These are phyloP conservation scores for Proctacanthus coquilletti DNA, from an alignment of 1,140 invertebrate genomes.

Conservation along the genomic window DNA sequence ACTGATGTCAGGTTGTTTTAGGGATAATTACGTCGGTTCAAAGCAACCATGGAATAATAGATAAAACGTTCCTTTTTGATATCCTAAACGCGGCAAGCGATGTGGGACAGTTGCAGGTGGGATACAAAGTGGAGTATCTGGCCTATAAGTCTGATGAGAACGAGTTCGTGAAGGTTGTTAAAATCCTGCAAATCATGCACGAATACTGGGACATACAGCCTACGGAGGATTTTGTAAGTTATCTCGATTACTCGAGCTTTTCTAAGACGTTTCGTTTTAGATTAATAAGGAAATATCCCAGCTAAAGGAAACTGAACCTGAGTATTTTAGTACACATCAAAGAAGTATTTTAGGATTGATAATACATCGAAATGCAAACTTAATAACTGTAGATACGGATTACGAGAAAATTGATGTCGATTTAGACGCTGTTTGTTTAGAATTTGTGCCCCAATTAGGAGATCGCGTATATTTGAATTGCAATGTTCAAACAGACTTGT, in stretches of 20 bases:
- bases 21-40: slow-evolving; percentile 15
- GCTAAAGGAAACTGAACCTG: slow-evolving; percentile 17
- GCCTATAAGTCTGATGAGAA: slow-evolving; percentile 5
- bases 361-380: slow-evolving; percentile 30
- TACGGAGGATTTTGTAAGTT: slow-evolving; percentile 4
- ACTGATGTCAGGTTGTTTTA: not conserved
- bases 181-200: slow-evolving; percentile 12
- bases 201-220: slow-evolving; percentile 12
- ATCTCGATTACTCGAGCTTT: too few species aligned
- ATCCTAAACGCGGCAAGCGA: slow-evolving; percentile 4
- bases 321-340: slow-evolving; percentile 29
- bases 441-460: slow-evolving; percentile 29
- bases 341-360: slow-evolving; percentile 38
- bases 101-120: slow-evolving; percentile 10
- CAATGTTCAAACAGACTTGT: slow-evolving; percentile 16
- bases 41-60: slow-evolving; percentile 10
- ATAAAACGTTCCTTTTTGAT: slow-evolving; percentile 12
- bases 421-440: slow-evolving; percentile 35
- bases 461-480: slow-evolving; percentile 17
- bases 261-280: too few species aligned
- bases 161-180: slow-evolving; percentile 10
- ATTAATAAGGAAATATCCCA: too few species aligned
- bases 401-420: slow-evolving; percentile 34
- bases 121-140: slow-evolving; percentile 15
- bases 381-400: slow-evolving; percentile 32